Base-by-base conservation (phyloP, 2,113 vertebrate species). In the Symphodus melops region DNA sequence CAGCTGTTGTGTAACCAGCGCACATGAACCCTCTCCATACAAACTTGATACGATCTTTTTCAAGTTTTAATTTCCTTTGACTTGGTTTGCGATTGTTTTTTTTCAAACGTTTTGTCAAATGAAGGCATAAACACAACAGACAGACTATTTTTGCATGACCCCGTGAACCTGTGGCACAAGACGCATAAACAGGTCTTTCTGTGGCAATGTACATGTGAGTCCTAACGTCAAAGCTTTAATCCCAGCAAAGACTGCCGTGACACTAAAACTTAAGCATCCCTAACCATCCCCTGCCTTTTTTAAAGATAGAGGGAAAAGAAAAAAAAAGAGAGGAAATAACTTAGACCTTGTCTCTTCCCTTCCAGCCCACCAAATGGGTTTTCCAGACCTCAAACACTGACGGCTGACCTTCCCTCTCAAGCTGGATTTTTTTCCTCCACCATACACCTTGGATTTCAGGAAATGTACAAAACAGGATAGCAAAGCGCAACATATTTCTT, bases 381-480 rank as follows among this genome's bases (percentile, higher is more conserved):
- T 92, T 90, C 90, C 92, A 92, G 89, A 84, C 84, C 77, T 81
- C 58, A 9, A 66, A 75, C 46, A 33, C 85, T 77, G 68, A 79
- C 75, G 78, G 64, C 74, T 69, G 76, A 82, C 83, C 83, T 86
- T 83, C 72, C 75, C 67, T 77, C 75, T 84, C 52, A 3, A 83
- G 60, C 76, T 86, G 75, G 63, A 83, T 86, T 89, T 85, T n/a
- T 39, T 88, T 86, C 85, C 85, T 88, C 77, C 83, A 58, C 66
- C 69, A 77, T 84, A 78, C 86, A 90, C 89, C 84, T 91, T 90
- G 83, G 81, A 72, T 83, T 84, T 86, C 87, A 91, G 90, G 84
- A 93, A 90, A 93, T 91, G 86, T 89, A 83, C 88, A 88, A 90
- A 93, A 90, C 92, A 92, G 91, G 86, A 91, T 83, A 89, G 76